phyloP scores from a whole-genome alignment of 2,113 vertebrate species.

The Syngnathus typhle region DNA sequence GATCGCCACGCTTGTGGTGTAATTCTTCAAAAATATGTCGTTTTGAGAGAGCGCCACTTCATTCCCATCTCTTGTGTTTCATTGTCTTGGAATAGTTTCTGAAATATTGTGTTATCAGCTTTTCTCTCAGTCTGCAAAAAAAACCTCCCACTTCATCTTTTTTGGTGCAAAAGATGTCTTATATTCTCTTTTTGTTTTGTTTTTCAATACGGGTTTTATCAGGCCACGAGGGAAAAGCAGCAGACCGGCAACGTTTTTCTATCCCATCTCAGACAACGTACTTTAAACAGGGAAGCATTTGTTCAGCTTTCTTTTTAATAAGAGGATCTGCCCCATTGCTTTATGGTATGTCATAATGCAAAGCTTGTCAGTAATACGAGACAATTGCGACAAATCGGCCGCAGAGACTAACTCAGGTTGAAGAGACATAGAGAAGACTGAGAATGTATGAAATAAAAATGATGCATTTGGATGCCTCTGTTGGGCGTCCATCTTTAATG shows the following conservation, averaged over 20 bases:
- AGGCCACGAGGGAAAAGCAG: constrained; percentile 44
- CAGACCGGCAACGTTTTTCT: constrained; percentile 34
- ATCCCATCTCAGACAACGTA: constrained; percentile 22
- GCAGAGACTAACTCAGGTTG: constrained; percentile 32
- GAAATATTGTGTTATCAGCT: constrained; percentile 53
- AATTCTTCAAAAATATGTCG: constrained; percentile 54
- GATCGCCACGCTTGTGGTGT: constrained; percentile 17
- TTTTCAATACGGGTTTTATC: constrained; percentile 46
- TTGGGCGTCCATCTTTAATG: constrained; percentile 59
- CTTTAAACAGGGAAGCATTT: constrained; percentile 43
- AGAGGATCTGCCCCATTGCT: constrained; percentile 34
- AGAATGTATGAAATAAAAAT: constrained; percentile 21
- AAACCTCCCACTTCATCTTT: constrained; percentile 46
- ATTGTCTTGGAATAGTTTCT: constrained; percentile 32
- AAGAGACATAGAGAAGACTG: constrained; percentile 16
- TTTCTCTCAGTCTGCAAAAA: constrained; percentile 51
- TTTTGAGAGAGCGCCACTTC: constrained; percentile 31
- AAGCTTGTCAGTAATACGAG: constrained; percentile 29
- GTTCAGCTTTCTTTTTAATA: constrained; percentile 48
- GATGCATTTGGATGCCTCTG: constrained; percentile 60
- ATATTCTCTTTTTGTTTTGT: constrained; percentile 33
- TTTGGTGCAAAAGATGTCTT: constrained; percentile 52
- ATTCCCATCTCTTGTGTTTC: constrained; percentile 24
- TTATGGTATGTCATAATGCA: constrained; percentile 26
- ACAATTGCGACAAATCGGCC: constrained; percentile 22